Evolutionary conservation across 2,888 invertebrate genomes (phyloP), one percentile per base, ranked within the genome.

Genomic region (Resseliella maxima): DNA sequence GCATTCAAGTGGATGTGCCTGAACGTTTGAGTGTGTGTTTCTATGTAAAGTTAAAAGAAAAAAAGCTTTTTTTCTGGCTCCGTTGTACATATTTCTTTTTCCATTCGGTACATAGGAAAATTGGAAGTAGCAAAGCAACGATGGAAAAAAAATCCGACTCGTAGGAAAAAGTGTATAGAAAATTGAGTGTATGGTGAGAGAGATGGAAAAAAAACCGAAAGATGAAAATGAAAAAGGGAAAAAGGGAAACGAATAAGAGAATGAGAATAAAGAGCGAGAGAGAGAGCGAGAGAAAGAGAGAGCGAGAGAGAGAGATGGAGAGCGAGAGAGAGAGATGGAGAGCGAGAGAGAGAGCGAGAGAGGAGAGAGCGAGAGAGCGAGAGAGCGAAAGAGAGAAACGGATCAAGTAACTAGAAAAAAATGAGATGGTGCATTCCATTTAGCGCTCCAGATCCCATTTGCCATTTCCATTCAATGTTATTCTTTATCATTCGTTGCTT

Each of bases 391-490:
- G 72, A n/a, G n/a, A n/a, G n/a, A n/a, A n/a, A n/a, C n/a, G n/a
- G n/a, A n/a, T n/a, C n/a, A n/a, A n/a, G n/a, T n/a, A n/a, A n/a
- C n/a, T 72, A 35, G 72, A 72, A 72, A 59, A 59, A 59, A n/a
- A n/a, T n/a, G 59, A 24, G 59, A 24, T 27, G 24, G 59, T 27
- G 59, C 59, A 72, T 72, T 72, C 27, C 72, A 72, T 72, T 35
- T 12, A 31, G 15, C 31, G 72, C n/a, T 72, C 72, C 15, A 72
- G 72, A 72, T 72, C 31, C n/a, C 35, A 35, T 72, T 72, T 72
- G 72, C 72, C 72, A 72, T 72, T 72, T 72, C 15, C 72, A 72
- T 72, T 72, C 72, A 72, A 72, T 72, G 72, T 72, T 72, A 72
- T 31, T 72, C 72, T 72, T 72, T 72, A 72, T 72, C 72, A 72